These are phyloP conservation scores for Drosophila chauvacae DNA, from an alignment of 1,140 invertebrate genomes.

Conservation along the genomic window DNA sequence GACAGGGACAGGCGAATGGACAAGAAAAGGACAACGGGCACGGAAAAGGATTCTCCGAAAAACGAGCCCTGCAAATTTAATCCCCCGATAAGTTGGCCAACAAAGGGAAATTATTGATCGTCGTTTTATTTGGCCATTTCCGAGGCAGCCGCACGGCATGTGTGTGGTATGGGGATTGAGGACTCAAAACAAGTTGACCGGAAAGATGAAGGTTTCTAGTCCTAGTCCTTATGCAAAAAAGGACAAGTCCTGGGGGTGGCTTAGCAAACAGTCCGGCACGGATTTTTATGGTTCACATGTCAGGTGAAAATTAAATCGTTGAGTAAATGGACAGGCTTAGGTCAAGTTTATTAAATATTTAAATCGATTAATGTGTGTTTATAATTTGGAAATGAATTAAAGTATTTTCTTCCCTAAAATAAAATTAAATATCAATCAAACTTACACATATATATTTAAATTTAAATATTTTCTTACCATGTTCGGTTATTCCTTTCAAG, in stretches of 20 bases:
- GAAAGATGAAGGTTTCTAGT: constrained; percentile 41
- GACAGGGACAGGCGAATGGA: constrained; percentile 30
- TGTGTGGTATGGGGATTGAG: constrained; percentile 15
- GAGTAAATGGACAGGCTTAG: neutral
- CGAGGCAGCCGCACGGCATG: constrained; percentile 16
- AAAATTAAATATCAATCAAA: too few relatives aligned
- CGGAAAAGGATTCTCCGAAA: constrained; percentile 40
- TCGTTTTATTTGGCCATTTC: constrained; percentile 72
- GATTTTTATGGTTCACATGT: neutral
- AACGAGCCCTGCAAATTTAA: constrained; percentile 65
- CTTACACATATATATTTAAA: neutral
- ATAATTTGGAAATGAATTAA: neutral
- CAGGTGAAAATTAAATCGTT: neutral
- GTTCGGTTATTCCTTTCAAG: neutral
- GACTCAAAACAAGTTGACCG: constrained; percentile 60
- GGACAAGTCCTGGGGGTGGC: constrained; percentile 24
- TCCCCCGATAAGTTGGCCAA: constrained; percentile 62
- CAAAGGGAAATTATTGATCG: constrained; percentile 73
- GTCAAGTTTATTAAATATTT: neutral
- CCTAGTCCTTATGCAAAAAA: constrained; percentile 53
- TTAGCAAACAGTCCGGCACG: constrained; percentile 27
- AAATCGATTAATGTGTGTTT: neutral
- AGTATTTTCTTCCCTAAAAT: neutral
- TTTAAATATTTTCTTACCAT: neutral
- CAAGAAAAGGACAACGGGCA: constrained; percentile 47